These are phyloP conservation scores for Empis stercorea DNA, from an alignment of 2,888 invertebrate genomes.

Conservation along the genomic window DNA sequence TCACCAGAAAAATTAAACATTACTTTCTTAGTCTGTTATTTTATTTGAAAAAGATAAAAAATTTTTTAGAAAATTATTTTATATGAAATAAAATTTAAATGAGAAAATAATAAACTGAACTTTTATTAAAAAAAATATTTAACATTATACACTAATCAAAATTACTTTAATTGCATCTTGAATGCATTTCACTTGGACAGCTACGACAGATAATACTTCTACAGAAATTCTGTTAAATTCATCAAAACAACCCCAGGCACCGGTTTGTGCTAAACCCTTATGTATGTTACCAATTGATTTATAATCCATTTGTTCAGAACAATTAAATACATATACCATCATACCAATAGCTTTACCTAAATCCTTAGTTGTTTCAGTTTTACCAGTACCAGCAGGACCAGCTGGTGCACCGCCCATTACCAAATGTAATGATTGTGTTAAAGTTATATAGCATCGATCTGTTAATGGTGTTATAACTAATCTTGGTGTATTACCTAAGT, in stretches of 20 bases:
- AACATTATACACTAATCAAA: no score
- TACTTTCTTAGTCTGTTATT: slow-evolving; percentile 50
- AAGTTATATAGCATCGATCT: slow-evolving; percentile 88
- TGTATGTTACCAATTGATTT: slow-evolving; percentile 90
- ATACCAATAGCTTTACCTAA: slow-evolving; percentile 85
- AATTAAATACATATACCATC: slow-evolving; percentile 97
- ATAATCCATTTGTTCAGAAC: slow-evolving; percentile 95
- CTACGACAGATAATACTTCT: slow-evolving; percentile 89
- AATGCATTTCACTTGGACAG: slow-evolving; percentile 80
- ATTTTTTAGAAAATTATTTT: no score
- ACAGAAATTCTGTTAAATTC: slow-evolving; percentile 93
- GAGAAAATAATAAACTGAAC: no score
- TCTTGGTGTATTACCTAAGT: slow-evolving; percentile 85
- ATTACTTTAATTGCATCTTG: slow-evolving; percentile 75
- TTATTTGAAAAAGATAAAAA: no score
- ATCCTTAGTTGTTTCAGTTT: slow-evolving; percentile 95
- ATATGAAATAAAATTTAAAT: no score
- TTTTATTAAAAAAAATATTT: no score
- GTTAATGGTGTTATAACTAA: slow-evolving; percentile 90
- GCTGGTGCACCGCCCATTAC: slow-evolving; percentile 96
- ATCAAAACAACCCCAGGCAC: slow-evolving; percentile 95
- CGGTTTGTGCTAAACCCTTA: slow-evolving; percentile 54
- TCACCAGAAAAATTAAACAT: slow-evolving; percentile 79
- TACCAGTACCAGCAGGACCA: slow-evolving; percentile 53
- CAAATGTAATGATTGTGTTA: slow-evolving; percentile 81